Conservation (phyloP, 2,888 invertebrate genomes). For the Latrodectus elegans region DNA sequence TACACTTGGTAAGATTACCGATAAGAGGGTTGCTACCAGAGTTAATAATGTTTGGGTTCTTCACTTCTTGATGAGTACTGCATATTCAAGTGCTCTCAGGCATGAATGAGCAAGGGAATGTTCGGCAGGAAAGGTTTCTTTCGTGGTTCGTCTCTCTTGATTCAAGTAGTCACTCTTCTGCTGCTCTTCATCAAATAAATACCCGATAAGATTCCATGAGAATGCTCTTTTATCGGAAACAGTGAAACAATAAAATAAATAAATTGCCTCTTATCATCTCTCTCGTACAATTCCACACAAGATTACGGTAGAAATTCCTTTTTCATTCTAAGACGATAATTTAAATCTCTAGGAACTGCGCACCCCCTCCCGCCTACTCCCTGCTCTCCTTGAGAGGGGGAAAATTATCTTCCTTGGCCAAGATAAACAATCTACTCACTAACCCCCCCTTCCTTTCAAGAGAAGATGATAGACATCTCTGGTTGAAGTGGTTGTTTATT, state of each 20-base stretch:
- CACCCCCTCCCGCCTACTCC: neutral
- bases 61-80: neutral
- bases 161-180: neutral
- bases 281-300: neutral
- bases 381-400: neutral
- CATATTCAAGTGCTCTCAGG: neutral
- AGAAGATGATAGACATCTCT: conserved; percentile 1
- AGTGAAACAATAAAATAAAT: neutral
- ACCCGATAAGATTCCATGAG: neutral
- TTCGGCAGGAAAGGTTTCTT: no score
- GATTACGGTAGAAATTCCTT: neutral
- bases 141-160: no score
- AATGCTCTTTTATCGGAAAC: neutral
- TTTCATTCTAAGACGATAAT: neutral
- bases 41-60: neutral
- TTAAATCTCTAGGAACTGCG: neutral
- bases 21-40: neutral
- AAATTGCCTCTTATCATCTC: neutral
- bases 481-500: conserved; percentile 3
- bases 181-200: neutral
- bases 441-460: neutral
- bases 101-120: neutral
- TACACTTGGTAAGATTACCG: neutral
- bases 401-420: neutral
- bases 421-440: neutral